Percentiles rank a stretch among this genome's conserved stretches.
phyloP scores from a whole-genome alignment of 2,797 vertebrate genomes.

The Molossus alvarezi region DNA sequence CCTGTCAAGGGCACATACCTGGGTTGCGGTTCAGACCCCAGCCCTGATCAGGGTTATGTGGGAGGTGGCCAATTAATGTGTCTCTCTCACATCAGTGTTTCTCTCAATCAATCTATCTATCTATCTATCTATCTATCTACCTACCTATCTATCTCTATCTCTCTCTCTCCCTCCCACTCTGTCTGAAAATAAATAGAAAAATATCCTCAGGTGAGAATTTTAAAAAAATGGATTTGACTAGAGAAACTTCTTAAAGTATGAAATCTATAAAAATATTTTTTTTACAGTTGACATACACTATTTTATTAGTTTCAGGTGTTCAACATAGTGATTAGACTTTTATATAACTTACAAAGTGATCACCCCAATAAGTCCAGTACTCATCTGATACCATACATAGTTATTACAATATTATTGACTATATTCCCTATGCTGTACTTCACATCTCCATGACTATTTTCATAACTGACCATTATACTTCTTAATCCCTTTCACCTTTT shows the following conservation, averaged over 20 bases:
- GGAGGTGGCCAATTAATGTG: too few relatives aligned
- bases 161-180: too few relatives aligned
- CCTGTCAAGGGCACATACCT: too few relatives aligned
- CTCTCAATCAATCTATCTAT: too few relatives aligned
- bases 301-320: neutral
- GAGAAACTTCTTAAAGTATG: slow-evolving; percentile 30
- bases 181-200: too few relatives aligned
- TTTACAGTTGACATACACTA: neutral
- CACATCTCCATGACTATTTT: neutral
- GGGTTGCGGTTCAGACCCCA: too few relatives aligned
- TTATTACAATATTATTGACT: neutral
- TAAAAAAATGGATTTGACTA: slow-evolving; percentile 15
- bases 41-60: too few relatives aligned
- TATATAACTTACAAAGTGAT: neutral
- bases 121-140: too few relatives aligned
- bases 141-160: too few relatives aligned
- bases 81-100: too few relatives aligned
- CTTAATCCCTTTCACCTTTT: neutral
- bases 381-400: neutral
- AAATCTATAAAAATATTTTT: slow-evolving; percentile 7
- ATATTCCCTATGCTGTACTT: neutral
- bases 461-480: neutral
- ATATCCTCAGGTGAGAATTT: too few relatives aligned
- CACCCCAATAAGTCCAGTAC: neutral
- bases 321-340: neutral